phyloP scores from a whole-genome alignment of 2,797 vertebrate genomes.

The Amazonetta brasiliensis region DNA sequence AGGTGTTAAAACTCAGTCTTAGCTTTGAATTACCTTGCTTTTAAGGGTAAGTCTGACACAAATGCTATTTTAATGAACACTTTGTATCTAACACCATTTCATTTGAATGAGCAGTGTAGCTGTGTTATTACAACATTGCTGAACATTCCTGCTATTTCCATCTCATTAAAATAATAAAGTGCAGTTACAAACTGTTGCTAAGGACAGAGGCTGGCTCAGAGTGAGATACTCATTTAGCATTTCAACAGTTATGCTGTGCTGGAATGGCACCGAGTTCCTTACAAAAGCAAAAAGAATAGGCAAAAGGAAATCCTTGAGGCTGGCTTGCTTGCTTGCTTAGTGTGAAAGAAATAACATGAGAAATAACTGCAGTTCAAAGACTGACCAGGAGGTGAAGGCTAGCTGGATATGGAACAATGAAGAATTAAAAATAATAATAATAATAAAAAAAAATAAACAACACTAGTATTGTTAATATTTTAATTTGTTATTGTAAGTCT shows the following conservation, averaged over 20 bases:
- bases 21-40: background rate
- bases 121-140: background rate
- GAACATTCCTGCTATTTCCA: background rate
- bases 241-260: background rate
- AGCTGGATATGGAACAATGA: background rate
- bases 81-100: constrained; percentile 25
- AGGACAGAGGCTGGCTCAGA: background rate
- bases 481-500: background rate
- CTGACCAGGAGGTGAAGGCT: background rate
- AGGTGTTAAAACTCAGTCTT: background rate
- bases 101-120: constrained; percentile 16
- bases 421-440: background rate
- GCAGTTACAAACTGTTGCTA: constrained; percentile 3
- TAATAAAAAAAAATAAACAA: background rate
- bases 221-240: background rate
- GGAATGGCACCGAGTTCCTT: background rate
- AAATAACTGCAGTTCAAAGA: background rate
- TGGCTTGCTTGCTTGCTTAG: background rate
- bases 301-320: background rate
- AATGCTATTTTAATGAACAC: constrained; percentile 31
- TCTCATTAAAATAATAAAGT: constrained; percentile 45
- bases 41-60: constrained; percentile 28
- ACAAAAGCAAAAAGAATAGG: background rate
- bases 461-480: background rate
- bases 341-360: background rate